Base-by-base conservation (phyloP, 2,113 vertebrate species). In the Neoarius graeffei region DNA sequence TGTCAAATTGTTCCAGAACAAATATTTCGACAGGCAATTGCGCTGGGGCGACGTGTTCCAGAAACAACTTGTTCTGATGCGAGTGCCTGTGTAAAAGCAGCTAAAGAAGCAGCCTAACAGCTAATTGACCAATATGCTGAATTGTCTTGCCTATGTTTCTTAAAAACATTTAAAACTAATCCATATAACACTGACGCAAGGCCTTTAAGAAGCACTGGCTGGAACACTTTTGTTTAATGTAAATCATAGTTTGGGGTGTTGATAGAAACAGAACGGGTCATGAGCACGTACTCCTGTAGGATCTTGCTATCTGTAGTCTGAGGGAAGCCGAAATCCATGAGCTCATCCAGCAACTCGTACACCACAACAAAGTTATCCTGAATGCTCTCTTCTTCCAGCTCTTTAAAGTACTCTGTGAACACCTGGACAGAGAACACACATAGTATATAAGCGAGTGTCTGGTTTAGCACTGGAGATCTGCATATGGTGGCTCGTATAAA, bases 291-390 rank as follows among this genome's bases (percentile, higher is more conserved):
- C 98, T 99, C 98, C 91, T 98, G 98, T 20, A 99, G 94, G 92
- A 99, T 99, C 88, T 98, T 98, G 96, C 97, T 97, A 92, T 99
- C 98, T 0, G 97, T 99, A 5, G 97, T 99, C 93, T 99, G 98
- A 0, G 98, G 98, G 88, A 98, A 99, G 11, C 98, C 98, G 1
- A 99, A 99, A 87, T 99, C 98, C 98, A 99, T 99, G 86, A 98
- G 95, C 91, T 99, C 97, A 1, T 99, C 98, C 91, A 99, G 93
- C 59, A 99, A 95, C 93, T 99, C 98, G 0, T 99, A 98, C 66
- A 99, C 93, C 0, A 98, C 96, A 89, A 99, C 98, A 82, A 99
- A 99, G 91, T 99, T 99, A 90, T 99, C 98, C 10, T 98, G 95
- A 83, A 99, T 96, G 87, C 97, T 99, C 87, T 99, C 98, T 92